Evolutionary conservation across 2,888 invertebrate genomes (phyloP).

Genomic region (Caenorhabditis sinica): DNA sequence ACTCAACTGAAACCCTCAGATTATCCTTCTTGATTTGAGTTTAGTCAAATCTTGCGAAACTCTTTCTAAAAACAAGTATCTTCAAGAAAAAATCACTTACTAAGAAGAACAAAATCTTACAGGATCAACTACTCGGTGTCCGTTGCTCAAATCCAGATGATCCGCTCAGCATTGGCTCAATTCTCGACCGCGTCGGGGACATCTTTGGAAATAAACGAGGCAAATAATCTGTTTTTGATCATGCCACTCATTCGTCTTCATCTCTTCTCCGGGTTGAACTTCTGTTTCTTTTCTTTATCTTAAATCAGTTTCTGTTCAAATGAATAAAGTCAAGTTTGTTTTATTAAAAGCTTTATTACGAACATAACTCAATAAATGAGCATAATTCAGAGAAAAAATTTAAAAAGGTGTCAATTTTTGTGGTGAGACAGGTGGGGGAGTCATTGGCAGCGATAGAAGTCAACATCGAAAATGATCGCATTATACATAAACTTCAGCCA

Average conservation of each 20-base stretch:
- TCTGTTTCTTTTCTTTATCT: neutral
- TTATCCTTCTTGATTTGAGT: neutral
- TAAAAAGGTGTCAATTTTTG: constrained; percentile 42
- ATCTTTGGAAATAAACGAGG: constrained; percentile 76
- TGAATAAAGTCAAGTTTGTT: constrained; percentile 22
- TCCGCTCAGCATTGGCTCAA: constrained; percentile 79
- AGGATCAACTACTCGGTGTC: constrained; percentile 76
- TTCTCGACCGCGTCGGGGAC: constrained; percentile 78
- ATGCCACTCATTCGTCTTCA: constrained; percentile 42
- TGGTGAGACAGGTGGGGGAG: constrained; percentile 2
- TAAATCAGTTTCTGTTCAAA: neutral
- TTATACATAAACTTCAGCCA: constrained; percentile 40
- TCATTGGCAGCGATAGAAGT: constrained; percentile 56
- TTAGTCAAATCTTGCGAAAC: neutral
- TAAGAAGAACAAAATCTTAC: constrained; percentile 14
- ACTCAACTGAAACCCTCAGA: too few relatives aligned
- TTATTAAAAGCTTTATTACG: constrained; percentile 65
- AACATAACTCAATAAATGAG: constrained; percentile 50
- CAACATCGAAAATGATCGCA: constrained; percentile 54
- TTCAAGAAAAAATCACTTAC: neutral
- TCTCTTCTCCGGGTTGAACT: constrained; percentile 61
- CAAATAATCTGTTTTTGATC: constrained; percentile 41
- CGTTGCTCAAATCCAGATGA: constrained; percentile 82
- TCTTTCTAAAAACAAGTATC: neutral
- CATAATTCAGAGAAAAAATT: constrained; percentile 57